These are phyloP conservation scores for Cephonodes hylas DNA, from an alignment of 2,888 invertebrate species.

Conservation along the genomic window DNA sequence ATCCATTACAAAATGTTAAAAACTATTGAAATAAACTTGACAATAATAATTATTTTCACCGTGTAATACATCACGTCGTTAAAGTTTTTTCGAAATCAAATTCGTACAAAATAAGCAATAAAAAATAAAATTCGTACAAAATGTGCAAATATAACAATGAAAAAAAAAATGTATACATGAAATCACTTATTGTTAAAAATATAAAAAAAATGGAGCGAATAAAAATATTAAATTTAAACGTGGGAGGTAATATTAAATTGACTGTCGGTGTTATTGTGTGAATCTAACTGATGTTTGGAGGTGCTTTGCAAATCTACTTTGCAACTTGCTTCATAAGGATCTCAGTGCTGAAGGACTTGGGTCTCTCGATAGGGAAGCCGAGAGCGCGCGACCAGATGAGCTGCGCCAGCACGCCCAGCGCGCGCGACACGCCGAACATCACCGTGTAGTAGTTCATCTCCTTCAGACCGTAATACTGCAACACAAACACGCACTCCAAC, in stretches of 20 bases:
- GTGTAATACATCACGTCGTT: background rate
- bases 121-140: too few species aligned
- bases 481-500: constrained; percentile 30
- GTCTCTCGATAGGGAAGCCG: constrained; percentile 92
- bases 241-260: constrained; percentile 32
- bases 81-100: too few species aligned
- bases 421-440: constrained; percentile 94
- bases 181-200: background rate
- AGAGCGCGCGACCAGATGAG: constrained; percentile 93
- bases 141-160: too few species aligned
- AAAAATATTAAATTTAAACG: background rate
- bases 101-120: too few species aligned
- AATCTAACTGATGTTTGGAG: constrained; percentile 35
- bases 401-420: constrained; percentile 91
- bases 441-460: constrained; percentile 98
- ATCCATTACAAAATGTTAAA: constrained; percentile 17
- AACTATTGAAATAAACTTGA: constrained; percentile 19
- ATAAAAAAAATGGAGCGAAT: background rate
- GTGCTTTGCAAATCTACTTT: constrained; percentile 48
- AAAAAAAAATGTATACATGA: background rate
- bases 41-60: background rate
- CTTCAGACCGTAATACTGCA: constrained; percentile 92
- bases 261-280: constrained; percentile 49
- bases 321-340: constrained; percentile 70
- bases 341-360: constrained; percentile 90